Evolutionary conservation across 1,140 invertebrate species (phyloP), one percentile per base, ranked within the genome.

Genomic region (Phymorhynchus buccinoides): DNA sequence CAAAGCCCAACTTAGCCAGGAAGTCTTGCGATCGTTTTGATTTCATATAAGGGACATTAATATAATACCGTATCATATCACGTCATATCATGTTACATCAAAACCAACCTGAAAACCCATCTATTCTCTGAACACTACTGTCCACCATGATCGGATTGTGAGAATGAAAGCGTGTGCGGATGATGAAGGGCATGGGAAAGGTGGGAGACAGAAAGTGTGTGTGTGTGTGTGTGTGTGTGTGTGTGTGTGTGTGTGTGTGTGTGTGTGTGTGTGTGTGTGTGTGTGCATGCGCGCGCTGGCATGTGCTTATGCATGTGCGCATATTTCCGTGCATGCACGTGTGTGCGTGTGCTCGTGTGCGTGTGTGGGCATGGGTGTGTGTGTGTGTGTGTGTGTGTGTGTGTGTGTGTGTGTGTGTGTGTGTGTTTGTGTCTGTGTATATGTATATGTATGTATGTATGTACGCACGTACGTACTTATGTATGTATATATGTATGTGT

Each of bases 361-460:
- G 35, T 42, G 30, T n/a, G 75, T 78, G 42, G 48, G 52, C 52
- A 14, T 48, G 52, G 48, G 79, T 80, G 79, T 80, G 42, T 80
- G 52, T 35, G 79, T 80, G 41, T 80, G 52, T 80, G 52, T 80
- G 41, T 35, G 52, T 44, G 79, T 80, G 79, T 80, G 52, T 80
- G n/a, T 80, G 35, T 78, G 41, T 32, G 75, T 78, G 35, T 78
- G 41, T 78, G n/a, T 39, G 35, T 39, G 41, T 3, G 73, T 85
- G 84, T 62, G n/a, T 80, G 30, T 32, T 22, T 78, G 68, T 78
- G 75, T 78, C 3, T 78, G 4, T 3, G 75, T 78, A 37, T 78
- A 35, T 78, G 41, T 78, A 2, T 37, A 30, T 75, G 83, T 84
- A n/a, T 78, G 48, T 66, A 3, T 16, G 37, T 62, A 73, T 56